These are phyloP conservation scores for Scarus forsteni DNA, from an alignment of 2,797 vertebrate genomes.

Conservation along the genomic window DNA sequence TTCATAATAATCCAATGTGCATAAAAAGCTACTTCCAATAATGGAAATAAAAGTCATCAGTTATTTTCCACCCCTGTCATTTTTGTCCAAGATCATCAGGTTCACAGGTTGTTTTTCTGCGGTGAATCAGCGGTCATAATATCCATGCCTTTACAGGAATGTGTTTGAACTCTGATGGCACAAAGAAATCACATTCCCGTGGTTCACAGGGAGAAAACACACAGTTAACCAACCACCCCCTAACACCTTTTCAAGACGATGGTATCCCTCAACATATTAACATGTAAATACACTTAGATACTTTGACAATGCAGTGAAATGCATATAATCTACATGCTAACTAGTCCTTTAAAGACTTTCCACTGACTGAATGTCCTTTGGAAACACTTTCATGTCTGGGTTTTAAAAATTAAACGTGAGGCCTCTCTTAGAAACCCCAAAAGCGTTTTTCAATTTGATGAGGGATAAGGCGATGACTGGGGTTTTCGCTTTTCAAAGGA, in stretches of 20 bases:
- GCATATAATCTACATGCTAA: conserved; percentile 88
- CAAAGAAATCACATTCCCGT: conserved; percentile 82
- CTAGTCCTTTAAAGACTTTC: conserved; percentile 83
- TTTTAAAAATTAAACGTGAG: conserved; percentile 85
- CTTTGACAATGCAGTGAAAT: conserved; percentile 82
- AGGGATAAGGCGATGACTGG: conserved; percentile 78
- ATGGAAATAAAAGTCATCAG: no score
- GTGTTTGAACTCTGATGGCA: conserved; percentile 80
- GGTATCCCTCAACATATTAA: conserved; percentile 83
- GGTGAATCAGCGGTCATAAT: conserved; percentile 62
- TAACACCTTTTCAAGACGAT: conserved; percentile 80
- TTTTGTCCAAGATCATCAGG: conserved; percentile 44
- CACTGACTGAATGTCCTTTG: conserved; percentile 77
- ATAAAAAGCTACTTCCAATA: no score
- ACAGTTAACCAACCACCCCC: conserved; percentile 76
- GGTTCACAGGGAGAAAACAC: conserved; percentile 74
- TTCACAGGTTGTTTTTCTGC: conserved; percentile 65
- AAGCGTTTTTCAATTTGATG: conserved; percentile 81
- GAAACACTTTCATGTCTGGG: conserved; percentile 85
- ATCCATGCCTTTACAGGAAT: conserved; percentile 79
- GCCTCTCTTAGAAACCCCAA: conserved; percentile 75
- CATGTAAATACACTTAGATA: conserved; percentile 87
- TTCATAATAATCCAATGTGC: no score
- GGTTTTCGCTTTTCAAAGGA: conserved; percentile 70
- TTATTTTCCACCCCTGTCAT: no score